Conservation (phyloP, 2,113 vertebrate genomes). For the Corynorhinus townsendii region DNA sequence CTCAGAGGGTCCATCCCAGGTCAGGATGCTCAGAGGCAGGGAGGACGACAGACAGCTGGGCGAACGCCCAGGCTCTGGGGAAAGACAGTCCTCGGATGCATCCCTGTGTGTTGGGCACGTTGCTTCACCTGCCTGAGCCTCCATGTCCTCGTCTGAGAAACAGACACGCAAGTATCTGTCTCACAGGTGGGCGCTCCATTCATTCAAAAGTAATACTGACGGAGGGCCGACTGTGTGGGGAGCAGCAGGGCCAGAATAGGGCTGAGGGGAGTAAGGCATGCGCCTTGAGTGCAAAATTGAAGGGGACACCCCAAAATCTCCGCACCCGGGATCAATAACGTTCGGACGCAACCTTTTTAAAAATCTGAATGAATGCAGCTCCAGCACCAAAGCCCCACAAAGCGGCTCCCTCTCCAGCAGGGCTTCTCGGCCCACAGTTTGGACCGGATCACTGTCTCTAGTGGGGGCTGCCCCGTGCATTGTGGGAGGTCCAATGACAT, state of each 20-base stretch:
- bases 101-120: background rate
- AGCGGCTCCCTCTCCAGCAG: background rate
- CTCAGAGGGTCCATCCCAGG: too few species aligned
- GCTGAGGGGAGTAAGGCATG: too few species aligned
- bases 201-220: too few species aligned
- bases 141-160: background rate
- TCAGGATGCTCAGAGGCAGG: background rate
- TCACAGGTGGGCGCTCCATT: background rate
- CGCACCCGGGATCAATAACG: too few species aligned
- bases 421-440: background rate
- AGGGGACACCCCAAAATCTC: too few species aligned
- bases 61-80: background rate
- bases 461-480: background rate
- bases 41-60: background rate
- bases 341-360: too few species aligned
- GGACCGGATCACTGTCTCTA: background rate
- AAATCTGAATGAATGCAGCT: too few species aligned
- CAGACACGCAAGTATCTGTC: fast-evolving
- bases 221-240: too few species aligned
- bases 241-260: too few species aligned
- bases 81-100: background rate
- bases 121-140: background rate
- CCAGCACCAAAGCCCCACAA: background rate
- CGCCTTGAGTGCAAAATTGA: too few species aligned
- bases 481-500: background rate